Conservation (phyloP, 2,113 vertebrate genomes). For the Myocastor coypus region DNA sequence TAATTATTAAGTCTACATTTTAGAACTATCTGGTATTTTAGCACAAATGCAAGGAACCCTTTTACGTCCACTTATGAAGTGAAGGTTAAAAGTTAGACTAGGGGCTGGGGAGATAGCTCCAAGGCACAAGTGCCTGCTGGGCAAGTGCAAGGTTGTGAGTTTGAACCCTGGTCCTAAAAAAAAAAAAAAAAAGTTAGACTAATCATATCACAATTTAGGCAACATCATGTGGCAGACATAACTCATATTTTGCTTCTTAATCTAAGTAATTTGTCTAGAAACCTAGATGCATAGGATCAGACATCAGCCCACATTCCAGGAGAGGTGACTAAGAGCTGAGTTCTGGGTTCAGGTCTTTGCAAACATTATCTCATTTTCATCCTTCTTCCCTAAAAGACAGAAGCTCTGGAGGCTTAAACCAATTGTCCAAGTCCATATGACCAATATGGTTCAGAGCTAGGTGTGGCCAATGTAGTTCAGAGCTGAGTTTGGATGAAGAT, state of each 20-base stretch:
- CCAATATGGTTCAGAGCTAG: not conserved
- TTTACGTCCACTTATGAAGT: slow-evolving; percentile 52
- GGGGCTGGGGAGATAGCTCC: too few relatives aligned
- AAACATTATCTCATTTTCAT: not conserved
- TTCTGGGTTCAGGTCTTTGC: not conserved
- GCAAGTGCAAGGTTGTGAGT: too few relatives aligned
- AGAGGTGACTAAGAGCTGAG: not conserved
- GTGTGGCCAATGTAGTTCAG: not conserved
- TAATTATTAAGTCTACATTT: not conserved
- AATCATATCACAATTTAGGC: not conserved
- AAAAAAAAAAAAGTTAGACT: slow-evolving; percentile 35
- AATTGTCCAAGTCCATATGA: not conserved
- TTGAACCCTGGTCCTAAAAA: too few relatives aligned
- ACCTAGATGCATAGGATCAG: not conserved
- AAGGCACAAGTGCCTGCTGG: too few relatives aligned
- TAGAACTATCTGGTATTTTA: slow-evolving; percentile 33
- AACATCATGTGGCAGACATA: slow-evolving; percentile 2
- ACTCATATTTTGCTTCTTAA: not conserved
- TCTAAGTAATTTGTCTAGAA: not conserved
- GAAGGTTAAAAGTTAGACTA: slow-evolving; percentile 25
- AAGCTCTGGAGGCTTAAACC: not conserved
- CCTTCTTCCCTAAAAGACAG: not conserved
- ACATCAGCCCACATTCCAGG: not conserved
- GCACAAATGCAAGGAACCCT: slow-evolving; percentile 48
- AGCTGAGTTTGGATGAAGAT: not conserved